phyloP scores from a whole-genome alignment of 2,113 vertebrate species.

The Nematolebias whitei region DNA sequence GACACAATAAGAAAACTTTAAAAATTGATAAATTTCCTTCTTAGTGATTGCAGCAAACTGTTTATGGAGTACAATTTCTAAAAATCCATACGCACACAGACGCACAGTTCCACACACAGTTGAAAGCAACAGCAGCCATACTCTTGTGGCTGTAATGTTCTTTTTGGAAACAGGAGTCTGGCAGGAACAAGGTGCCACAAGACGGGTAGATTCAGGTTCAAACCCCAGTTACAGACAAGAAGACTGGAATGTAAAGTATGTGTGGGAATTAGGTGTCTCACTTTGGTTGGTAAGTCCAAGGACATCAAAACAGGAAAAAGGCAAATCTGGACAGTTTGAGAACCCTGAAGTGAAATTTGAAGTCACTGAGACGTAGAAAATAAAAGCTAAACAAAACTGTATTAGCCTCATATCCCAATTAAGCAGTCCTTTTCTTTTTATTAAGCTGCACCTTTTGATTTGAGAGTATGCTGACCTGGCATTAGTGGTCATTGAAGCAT shows the following conservation, averaged over 20 bases:
- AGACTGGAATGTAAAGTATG: not conserved
- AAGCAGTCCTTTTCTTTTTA: not conserved
- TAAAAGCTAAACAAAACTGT: not conserved
- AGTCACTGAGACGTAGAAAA: slow-evolving; percentile 3
- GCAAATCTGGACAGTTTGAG: slow-evolving; percentile 3
- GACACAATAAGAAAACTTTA: not conserved
- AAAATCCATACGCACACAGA: not conserved
- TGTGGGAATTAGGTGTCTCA: not conserved
- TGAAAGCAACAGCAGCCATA: not conserved
- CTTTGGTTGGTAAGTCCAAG: slow-evolving; percentile 2
- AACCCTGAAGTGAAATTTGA: not conserved
- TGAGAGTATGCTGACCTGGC: not conserved
- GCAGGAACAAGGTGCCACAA: slow-evolving; percentile 4
- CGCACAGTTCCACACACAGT: not conserved
- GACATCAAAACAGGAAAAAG: not conserved
- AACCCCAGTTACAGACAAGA: not conserved
- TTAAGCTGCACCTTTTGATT: slow-evolving; percentile 1
- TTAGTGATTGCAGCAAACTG: not conserved
- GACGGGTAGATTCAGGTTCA: not conserved
- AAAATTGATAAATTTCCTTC: not conserved
- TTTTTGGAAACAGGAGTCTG: not conserved
- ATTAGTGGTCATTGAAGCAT: not conserved
- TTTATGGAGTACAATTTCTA: not conserved
- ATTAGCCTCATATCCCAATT: not conserved
- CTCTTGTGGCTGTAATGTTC: not conserved